Evolutionary conservation across 2,888 invertebrate genomes (phyloP).

Genomic region (Pimpla rufipes): DNA sequence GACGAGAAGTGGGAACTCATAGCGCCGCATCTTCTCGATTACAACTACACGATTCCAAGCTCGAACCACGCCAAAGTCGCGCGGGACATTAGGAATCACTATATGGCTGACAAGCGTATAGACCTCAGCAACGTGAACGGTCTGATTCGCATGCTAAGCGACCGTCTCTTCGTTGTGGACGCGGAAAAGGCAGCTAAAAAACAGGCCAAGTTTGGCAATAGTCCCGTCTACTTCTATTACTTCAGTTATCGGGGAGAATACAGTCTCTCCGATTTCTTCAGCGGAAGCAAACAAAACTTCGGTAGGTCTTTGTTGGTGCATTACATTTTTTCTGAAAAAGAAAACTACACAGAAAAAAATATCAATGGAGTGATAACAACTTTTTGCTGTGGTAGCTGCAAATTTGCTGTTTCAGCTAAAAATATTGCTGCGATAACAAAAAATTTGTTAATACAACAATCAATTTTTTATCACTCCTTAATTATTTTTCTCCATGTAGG

Average conservation of each 20-base stretch:
- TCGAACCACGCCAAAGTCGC: constrained; percentile 84
- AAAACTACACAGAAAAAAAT: too few relatives aligned
- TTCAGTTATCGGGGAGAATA: background rate
- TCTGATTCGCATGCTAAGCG: constrained; percentile 87
- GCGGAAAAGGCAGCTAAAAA: constrained; percentile 87
- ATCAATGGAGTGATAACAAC: too few relatives aligned
- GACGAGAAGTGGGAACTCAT: constrained; percentile 87
- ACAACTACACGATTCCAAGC: constrained; percentile 86
- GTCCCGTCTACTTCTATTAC: constrained; percentile 86
- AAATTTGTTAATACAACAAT: background rate
- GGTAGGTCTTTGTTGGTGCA: background rate
- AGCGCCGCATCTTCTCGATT: constrained; percentile 88
- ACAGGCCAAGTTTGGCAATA: constrained; percentile 86
- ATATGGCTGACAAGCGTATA: constrained; percentile 86
- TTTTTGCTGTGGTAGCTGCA: too few relatives aligned
- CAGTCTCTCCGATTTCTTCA: background rate
- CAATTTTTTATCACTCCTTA: too few relatives aligned
- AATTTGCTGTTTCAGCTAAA: too few relatives aligned
- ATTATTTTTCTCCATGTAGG: too few relatives aligned
- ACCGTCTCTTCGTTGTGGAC: constrained; percentile 87
- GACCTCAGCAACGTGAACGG: constrained; percentile 82
- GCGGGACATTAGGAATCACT: constrained; percentile 86
- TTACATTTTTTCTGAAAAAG: background rate
- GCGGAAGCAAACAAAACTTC: background rate
- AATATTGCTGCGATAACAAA: too few relatives aligned